phyloP scores from a whole-genome alignment of 2,113 vertebrate species.

The Myrmophylax atrothorax region DNA sequence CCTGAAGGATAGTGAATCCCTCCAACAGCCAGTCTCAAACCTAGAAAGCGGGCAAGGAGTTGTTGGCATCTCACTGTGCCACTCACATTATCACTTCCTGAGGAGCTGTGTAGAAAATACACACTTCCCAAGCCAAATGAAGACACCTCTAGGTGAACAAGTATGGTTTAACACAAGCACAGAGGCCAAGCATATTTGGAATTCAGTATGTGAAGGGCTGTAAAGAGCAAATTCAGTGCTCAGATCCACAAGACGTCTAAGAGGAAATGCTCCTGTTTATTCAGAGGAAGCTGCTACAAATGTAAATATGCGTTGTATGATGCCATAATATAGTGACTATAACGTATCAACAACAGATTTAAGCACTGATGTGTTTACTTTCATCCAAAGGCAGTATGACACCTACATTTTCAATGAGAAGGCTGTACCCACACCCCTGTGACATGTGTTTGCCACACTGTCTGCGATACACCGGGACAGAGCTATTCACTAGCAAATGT shows the following conservation, averaged over 20 bases:
- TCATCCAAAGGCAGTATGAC: not conserved
- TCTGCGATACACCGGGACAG: not conserved
- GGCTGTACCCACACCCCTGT: not conserved
- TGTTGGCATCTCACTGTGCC: not conserved
- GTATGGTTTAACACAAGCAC: not conserved
- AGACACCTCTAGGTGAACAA: not conserved
- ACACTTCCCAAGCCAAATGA: not conserved
- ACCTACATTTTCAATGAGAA: not conserved
- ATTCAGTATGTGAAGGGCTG: not conserved
- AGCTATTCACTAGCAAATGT: not conserved
- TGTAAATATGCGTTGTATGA: not conserved
- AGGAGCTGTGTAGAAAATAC: not conserved
- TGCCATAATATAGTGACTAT: not conserved
- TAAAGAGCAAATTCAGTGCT: not conserved
- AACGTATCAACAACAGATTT: not conserved
- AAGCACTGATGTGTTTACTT: not conserved
- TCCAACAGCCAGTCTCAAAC: not conserved
- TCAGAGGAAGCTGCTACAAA: not conserved
- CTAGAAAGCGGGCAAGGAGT: not conserved
- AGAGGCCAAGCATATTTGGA: not conserved
- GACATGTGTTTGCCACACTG: fast-evolving
- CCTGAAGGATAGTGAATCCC: not conserved
- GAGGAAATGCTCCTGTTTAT: not conserved
- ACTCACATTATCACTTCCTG: not conserved
- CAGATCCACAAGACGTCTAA: not conserved